Base-by-base conservation (phyloP, 2,113 vertebrate genomes). In the Pycnonotus jocosus region DNA sequence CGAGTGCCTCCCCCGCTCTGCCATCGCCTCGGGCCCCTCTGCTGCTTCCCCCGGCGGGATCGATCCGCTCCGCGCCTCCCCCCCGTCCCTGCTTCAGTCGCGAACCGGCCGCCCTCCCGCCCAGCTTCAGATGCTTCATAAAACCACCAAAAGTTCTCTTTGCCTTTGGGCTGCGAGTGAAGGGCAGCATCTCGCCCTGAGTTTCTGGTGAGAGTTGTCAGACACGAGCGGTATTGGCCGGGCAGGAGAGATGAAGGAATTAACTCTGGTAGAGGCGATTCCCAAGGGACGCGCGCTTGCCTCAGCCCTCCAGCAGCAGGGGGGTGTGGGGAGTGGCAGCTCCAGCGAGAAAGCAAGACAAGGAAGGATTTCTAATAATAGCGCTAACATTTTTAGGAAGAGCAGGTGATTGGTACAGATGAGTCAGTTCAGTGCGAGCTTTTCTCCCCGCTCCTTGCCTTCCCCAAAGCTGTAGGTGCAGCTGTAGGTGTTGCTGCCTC, bases 141-240 rank as follows among this genome's bases (percentile, higher is more conserved):
- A 10, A 33, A 4, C 17, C 21, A 0, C 21, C 1, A 0, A 6
- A 56, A 50, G 38, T 12, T 28, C 44, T 28, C 15, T 12, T 20
- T 21, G 56, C 38, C 9, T 24, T 27, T 21, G 6, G 22, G 3
- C 40, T 21, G 0, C 7, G 14, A 7, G 22, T 7, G 0, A 23
- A 33, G 27, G 1, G 22, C 27, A 6, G 3, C 35, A 3, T 31
- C n/a, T 53, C 4, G 2, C 23, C 8, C 7, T n/a, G 9, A 0
- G 22, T 19, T 60, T 15, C 7, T 6, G 47, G 37, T 7, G 38
- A 3, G 71, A 12, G 38, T 25, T 66, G 51, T 27, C 13, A 4
- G 37, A 0, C 15, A 1, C 19, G 27, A n/a, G 33, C 20, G 15
- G 0, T 6, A 0, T 3, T 19, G 14, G 23, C 9, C 8, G n/a